Base-by-base conservation (phyloP, 2,888 invertebrate genomes). In the Spisula solida region DNA sequence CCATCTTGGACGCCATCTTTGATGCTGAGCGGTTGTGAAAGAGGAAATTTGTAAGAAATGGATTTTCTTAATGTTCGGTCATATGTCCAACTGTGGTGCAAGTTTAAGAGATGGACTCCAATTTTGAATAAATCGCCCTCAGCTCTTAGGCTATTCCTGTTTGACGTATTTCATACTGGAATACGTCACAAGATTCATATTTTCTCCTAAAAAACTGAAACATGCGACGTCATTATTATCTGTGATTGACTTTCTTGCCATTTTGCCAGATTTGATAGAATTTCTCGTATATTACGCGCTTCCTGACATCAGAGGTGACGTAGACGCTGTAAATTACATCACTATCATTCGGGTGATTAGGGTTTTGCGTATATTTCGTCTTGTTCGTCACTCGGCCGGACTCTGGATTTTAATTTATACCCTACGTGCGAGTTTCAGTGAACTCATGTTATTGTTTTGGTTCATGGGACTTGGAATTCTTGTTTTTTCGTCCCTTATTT, bases 321-420 rank as follows among this genome's bases (percentile, higher is more conserved):
- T 87, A 14, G 90, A 88, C 8, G 84, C 91, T 18, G 86, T 95
- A 5, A 88, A 94, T 41, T 93, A 94, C 79, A 93, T 96, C 29
- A 92, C 94, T 0, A 84, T 95, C 14, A 90, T 96, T 14, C 89
- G 95, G 12, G 93, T 96, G 10, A 92, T 94, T 78, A 89, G 96
- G 8, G 94, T 95, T 0, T 90, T 96, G 18, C 88, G 95, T n/a
- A 94, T 96, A 51, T 95, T 96, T 88, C 91, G 95, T 0, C 92
- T 96, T 16, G 93, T 95, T 20, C 93, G 95, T 0, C 94, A 95
- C 81, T 94, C 95, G 10, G 93, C 95, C 0, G 96, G 96, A 0
- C 91, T 96, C 4, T 95, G 95, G 94, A 94, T 96, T 29, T 93
- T 96, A 34, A 90, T 95, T 16, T 95, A 95, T 90, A 96, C 96